These are phyloP conservation scores for Parnassius glacialis DNA, from an alignment of 2,888 invertebrate species.

Conservation along the genomic window DNA sequence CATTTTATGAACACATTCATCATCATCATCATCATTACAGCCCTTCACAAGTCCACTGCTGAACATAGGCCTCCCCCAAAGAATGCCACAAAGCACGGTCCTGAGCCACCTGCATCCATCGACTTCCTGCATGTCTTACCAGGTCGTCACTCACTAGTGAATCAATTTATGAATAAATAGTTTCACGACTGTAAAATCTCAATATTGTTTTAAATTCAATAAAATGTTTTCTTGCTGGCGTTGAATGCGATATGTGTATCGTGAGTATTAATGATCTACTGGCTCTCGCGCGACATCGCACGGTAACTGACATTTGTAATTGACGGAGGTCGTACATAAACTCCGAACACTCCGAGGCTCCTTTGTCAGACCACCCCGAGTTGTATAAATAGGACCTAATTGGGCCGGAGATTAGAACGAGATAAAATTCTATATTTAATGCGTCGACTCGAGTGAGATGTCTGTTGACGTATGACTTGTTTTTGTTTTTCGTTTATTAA, in stretches of 20 bases:
- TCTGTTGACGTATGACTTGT: conserved; percentile 42
- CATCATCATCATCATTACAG: too few species aligned
- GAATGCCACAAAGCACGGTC: too few species aligned
- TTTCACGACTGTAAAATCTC: too few species aligned
- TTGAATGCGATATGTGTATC: conserved; percentile 37
- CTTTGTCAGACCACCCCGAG: conserved; percentile 62
- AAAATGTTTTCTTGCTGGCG: background rate
- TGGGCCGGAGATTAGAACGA: conserved; percentile 60
- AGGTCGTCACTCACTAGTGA: too few species aligned
- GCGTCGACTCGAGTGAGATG: conserved; percentile 38
- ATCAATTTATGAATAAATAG: too few species aligned
- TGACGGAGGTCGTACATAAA: conserved; percentile 61
- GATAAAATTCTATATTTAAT: conserved; percentile 58
- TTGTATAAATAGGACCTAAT: conserved; percentile 70
- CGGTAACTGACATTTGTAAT: conserved; percentile 67
- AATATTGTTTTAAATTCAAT: too few species aligned
- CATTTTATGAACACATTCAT: too few species aligned
- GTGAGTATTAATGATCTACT: conserved; percentile 29
- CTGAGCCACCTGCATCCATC: too few species aligned
- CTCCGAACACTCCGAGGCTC: conserved; percentile 42
- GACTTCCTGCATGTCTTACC: too few species aligned
- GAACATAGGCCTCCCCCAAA: too few species aligned
- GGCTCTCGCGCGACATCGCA: conserved; percentile 45
- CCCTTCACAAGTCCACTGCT: too few species aligned
- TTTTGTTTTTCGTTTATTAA: conserved; percentile 19